Percentiles rank a stretch among this genome's conserved stretches.
Evolutionary conservation across 2,797 vertebrate genomes (phyloP).

Genomic region (Halcyon smyrnensis): DNA sequence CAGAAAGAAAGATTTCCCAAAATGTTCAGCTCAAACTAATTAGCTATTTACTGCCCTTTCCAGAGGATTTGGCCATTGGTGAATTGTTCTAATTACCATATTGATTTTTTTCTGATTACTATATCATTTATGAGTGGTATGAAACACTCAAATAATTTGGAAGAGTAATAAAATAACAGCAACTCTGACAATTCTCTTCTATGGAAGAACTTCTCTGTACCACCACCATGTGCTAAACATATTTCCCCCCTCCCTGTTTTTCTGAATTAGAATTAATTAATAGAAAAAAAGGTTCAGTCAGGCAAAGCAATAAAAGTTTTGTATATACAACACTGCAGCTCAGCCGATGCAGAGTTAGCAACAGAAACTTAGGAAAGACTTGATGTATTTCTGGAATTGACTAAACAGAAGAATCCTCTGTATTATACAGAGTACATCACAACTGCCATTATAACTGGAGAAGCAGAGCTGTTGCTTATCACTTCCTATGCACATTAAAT

Average conservation of each 20-base stretch:
- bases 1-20: background rate
- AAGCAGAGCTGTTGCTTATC: background rate
- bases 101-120: background rate
- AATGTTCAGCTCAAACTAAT: background rate
- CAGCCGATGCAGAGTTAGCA: background rate
- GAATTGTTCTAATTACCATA: constrained; percentile 34
- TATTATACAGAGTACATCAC: background rate
- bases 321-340: background rate
- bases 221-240: background rate
- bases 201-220: background rate
- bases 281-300: background rate
- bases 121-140: background rate
- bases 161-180: background rate
- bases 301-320: background rate
- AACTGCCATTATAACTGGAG: background rate
- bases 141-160: background rate
- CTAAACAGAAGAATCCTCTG: background rate
- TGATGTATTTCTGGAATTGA: background rate
- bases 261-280: background rate
- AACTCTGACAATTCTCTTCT: background rate
- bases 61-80: background rate
- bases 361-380: background rate
- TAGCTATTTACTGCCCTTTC: background rate
- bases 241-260: background rate
- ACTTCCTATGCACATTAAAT: background rate